Evolutionary conservation across 2,888 invertebrate species (phyloP), one percentile per base, ranked within the genome.

Genomic region (Tetragonisca angustula): DNA sequence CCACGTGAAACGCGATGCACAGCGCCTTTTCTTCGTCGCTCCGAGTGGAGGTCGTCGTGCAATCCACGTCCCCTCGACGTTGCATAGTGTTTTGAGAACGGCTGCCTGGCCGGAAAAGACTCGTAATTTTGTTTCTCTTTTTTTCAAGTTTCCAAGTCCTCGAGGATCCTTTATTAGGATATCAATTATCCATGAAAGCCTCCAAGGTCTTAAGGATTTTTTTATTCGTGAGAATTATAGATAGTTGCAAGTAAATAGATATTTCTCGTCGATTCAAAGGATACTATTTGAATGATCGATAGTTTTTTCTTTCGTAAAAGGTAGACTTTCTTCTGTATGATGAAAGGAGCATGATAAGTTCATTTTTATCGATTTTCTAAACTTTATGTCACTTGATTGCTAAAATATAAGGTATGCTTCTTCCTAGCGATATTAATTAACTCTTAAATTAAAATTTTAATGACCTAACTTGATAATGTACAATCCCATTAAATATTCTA

Each of bases 1-100:
- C 79, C 61, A 56, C 82, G 86, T 74, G 78, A 79, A 76, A 81
- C 82, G 79, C 83, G 56, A 77, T 79, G 85, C 79, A 52, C 52
- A 81, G 71, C 64, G 61, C 56, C 79, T 85, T 80, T 78, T 85
- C 87, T 73, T 73, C 72, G 82, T 82, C 64, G 87, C 78, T 75
- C 73, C 49, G 61, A 50, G 69, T 61, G 56, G 85, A 87, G 81
- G 70, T 82, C 77, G 75, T 32, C 78, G 81, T n/a, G 72, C 76
- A 62, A 79, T 61, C 67, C 70, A 27, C 74, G 56, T 79, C 76
- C 32, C 62, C 64, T 80, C 36, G 61, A 3, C 19, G 49, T 27
- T 49, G 76, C 17, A 24, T 9, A 61, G 15, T 59, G 56, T 59
- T 61, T 43, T 27, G 61, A 61, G 24, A 61, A 61, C 17, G 17